Evolutionary conservation across 2,113 vertebrate genomes (phyloP).

Genomic region (Ophiodon elongatus): DNA sequence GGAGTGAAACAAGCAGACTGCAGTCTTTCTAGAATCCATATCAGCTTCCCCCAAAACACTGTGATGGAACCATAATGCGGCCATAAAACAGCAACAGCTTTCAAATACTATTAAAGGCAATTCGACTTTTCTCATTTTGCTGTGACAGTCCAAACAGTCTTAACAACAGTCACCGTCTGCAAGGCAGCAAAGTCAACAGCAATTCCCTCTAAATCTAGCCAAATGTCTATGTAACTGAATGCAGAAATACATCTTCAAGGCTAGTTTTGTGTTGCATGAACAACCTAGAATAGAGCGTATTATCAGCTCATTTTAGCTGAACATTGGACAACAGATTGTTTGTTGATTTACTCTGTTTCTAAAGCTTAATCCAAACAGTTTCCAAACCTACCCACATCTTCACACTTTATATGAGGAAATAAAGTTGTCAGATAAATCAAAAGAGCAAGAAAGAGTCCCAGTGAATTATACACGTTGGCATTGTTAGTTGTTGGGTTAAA

Average conservation of each 20-base stretch:
- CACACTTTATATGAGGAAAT: neutral
- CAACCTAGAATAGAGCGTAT: neutral
- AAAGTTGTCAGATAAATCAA: neutral
- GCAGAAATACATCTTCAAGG: neutral
- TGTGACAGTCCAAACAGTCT: neutral
- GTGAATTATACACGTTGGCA: slow-evolving; percentile 10
- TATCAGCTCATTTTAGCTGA: slow-evolving; percentile 5
- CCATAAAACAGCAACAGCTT: slow-evolving; percentile 24
- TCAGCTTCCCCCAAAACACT: slow-evolving; percentile 30
- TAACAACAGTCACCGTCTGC: slow-evolving; percentile 7
- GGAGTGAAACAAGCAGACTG: slow-evolving; percentile 38
- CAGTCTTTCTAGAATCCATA: slow-evolving; percentile 34
- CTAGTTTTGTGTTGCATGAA: slow-evolving; percentile 3
- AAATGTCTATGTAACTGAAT: neutral
- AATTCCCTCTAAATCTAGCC: neutral
- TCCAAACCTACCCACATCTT: neutral
- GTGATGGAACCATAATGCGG: slow-evolving; percentile 18
- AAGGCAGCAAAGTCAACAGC: slow-evolving; percentile 3
- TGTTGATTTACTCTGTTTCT: neutral
- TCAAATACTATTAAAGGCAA: slow-evolving; percentile 10
- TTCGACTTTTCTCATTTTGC: slow-evolving; percentile 7
- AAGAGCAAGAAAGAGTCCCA: neutral
- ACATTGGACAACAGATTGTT: neutral
- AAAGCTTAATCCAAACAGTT: neutral
- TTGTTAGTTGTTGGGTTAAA: slow-evolving; percentile 9